A percentile compares a stretch with the other conserved stretches of the same genome.
Evolutionary conservation across 1,140 invertebrate species (phyloP).

Genomic region (Pseudobourletiella spinata): DNA sequence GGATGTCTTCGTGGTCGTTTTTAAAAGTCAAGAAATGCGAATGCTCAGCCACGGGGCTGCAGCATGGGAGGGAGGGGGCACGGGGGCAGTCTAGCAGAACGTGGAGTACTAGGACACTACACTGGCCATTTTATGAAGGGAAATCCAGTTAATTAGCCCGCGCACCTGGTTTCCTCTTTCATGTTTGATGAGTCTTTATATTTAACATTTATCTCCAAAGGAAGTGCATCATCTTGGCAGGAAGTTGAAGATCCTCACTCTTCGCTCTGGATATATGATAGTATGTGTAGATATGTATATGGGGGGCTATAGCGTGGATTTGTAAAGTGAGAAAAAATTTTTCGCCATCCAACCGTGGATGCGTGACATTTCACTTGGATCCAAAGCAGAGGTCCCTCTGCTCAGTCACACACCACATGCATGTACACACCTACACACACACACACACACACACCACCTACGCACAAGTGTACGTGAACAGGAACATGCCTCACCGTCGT

Average conservation of each 20-base stretch:
- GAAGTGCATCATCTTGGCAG: conserved; percentile 33
- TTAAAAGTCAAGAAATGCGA: too few species aligned
- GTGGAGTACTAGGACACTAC: too few species aligned
- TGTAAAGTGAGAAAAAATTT: not conserved
- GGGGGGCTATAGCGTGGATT: not conserved
- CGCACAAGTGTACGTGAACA: not conserved
- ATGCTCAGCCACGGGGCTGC: too few species aligned
- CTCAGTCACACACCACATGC: too few species aligned
- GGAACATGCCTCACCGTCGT: not conserved
- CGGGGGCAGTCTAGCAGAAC: too few species aligned
- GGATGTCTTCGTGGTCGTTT: too few species aligned
- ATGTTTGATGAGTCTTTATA: conserved; percentile 23
- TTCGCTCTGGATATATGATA: conserved; percentile 2
- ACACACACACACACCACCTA: too few species aligned
- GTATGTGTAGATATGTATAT: not conserved
- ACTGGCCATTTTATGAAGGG: conserved; percentile 19
- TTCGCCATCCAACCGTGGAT: conserved; percentile 29
- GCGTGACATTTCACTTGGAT: conserved; percentile 28
- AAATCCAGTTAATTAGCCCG: conserved; percentile 33
- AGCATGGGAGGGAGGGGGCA: too few species aligned
- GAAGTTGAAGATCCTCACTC: conserved; percentile 28
- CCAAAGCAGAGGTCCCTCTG: not conserved
- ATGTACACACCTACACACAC: too few species aligned
- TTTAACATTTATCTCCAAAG: conserved; percentile 32
- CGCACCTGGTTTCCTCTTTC: conserved; percentile 35